Evolutionary conservation across 2,888 invertebrate genomes (phyloP), one percentile per base, ranked within the genome.

Genomic region (Oscheius myriophilus): DNA sequence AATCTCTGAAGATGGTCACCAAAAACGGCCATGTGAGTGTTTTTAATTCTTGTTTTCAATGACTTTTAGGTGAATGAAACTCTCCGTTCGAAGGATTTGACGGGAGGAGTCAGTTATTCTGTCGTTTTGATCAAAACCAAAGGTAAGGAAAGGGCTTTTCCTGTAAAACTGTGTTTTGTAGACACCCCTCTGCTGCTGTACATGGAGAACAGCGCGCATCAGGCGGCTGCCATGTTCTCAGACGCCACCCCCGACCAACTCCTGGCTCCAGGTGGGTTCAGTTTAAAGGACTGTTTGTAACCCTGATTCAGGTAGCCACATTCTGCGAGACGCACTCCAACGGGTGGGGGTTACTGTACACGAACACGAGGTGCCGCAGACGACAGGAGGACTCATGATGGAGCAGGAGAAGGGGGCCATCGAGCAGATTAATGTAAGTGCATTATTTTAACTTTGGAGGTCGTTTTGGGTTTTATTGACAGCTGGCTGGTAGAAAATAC

Each of bases 191-290:
- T 86, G 3, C 70, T 86, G 18, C 69, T 86, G 53, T 86, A 85
- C 71, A 83, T 86, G 84, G 81, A 86, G 59, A 78, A 75, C 54
- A 77, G 79, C 25, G 73, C 79, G 45, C 76, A 80, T 52, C 75
- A 78, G 16, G 85, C 85, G 1, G 79, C 82, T 6, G 86, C 84
- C 1, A 72, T 86, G n/a, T 86, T 86, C 70, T 82, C 82, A 9
- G 86, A 86, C 68, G 84, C 85, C 16, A 83, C 84, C 1, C 76
- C 84, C 7, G 75, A 79, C 25, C 71, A 80, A 51, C 67, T 80
- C 16, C 67, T 80, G 23, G 73, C 80, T 2, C 79, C 79, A 11
- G 62, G 68, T 67, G 12, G 23, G 18, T 39, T 26, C 16, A 51
- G 21, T 23, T 53, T 21, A 33, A 33, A 33, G 18, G 39, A 42